These are phyloP conservation scores for Melanotaenia nigrans DNA, from an alignment of 2,797 vertebrate species.

Conservation along the genomic window DNA sequence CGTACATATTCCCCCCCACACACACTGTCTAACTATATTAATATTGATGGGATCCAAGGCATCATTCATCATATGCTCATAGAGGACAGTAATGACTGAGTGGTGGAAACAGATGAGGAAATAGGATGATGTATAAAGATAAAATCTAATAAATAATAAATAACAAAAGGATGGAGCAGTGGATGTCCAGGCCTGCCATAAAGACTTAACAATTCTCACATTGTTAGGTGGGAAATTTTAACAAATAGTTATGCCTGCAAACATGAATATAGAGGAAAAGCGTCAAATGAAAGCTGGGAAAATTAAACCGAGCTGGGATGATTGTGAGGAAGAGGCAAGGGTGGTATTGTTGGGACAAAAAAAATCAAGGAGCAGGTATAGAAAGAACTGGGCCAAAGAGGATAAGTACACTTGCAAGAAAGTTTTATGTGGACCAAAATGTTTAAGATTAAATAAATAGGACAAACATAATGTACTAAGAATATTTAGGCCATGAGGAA, in stretches of 20 bases:
- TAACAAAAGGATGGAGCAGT: constrained; percentile 12
- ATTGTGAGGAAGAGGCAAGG: constrained; percentile 18
- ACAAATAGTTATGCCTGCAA: constrained; percentile 39
- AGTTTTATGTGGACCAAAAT: neutral
- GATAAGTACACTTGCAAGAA: neutral
- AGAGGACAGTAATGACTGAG: constrained; percentile 57
- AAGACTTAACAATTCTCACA: constrained; percentile 35
- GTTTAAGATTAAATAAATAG: too few relatives aligned
- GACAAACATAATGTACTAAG: too few relatives aligned
- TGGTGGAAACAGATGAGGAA: constrained; percentile 59
- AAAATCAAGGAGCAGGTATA: neutral
- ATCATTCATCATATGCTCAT: constrained; percentile 56
- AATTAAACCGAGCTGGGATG: constrained; percentile 30
- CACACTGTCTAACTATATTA: constrained; percentile 30
- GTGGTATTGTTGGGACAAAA: constrained; percentile 1
- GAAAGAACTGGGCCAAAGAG: constrained; percentile 1
- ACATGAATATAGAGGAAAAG: constrained; percentile 16
- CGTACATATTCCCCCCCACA: constrained; percentile 11
- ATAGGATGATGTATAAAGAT: constrained; percentile 44
- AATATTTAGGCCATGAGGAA: too few relatives aligned
- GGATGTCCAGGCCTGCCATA: constrained; percentile 21
- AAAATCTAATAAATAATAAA: constrained; percentile 4
- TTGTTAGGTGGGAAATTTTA: neutral
- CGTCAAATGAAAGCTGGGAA: constrained; percentile 18
- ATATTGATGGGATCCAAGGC: constrained; percentile 46